Evolutionary conservation across 1,140 invertebrate genomes (phyloP).

Genomic region (Drosophila bocki): DNA sequence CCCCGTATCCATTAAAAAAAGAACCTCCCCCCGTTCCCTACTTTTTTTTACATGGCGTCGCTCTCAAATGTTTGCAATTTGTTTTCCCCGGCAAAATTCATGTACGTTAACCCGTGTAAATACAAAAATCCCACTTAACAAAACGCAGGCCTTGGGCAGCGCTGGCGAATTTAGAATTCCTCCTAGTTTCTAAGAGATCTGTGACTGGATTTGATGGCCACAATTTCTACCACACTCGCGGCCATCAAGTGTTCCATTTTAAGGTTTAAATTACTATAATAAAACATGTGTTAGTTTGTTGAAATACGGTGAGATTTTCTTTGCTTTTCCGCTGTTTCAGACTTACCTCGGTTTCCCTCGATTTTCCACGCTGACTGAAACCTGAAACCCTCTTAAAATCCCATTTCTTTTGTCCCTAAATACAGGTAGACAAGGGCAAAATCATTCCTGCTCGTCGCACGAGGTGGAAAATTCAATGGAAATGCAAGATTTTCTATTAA

Average conservation of each 20-base stretch:
- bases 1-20: background rate
- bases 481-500: slow-evolving; percentile 57
- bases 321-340: background rate
- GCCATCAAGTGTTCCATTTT: slow-evolving; percentile 43
- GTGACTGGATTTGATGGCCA: slow-evolving; percentile 36
- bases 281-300: slow-evolving; percentile 69
- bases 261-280: slow-evolving; percentile 60
- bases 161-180: slow-evolving; percentile 59
- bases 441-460: slow-evolving; percentile 24
- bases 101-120: slow-evolving; percentile 65
- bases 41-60: slow-evolving; percentile 51
- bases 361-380: slow-evolving; percentile 8
- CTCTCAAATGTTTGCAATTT: slow-evolving; percentile 68
- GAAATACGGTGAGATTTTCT: slow-evolving; percentile 7
- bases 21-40: background rate
- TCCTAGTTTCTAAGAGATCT: slow-evolving; percentile 61
- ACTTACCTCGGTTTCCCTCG: slow-evolving; percentile 5
- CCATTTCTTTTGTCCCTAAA: slow-evolving; percentile 39
- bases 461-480: slow-evolving; percentile 64
- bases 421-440: slow-evolving; percentile 47
- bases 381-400: slow-evolving; percentile 39
- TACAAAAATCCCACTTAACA: slow-evolving; percentile 32
- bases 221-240: slow-evolving; percentile 52
- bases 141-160: slow-evolving; percentile 27
- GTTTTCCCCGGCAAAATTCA: slow-evolving; percentile 68